A percentile compares a stretch with the other conserved stretches of the same genome.
These are phyloP conservation scores for Vesta saturnalis DNA, from an alignment of 2,888 invertebrate species.

Conservation along the genomic window DNA sequence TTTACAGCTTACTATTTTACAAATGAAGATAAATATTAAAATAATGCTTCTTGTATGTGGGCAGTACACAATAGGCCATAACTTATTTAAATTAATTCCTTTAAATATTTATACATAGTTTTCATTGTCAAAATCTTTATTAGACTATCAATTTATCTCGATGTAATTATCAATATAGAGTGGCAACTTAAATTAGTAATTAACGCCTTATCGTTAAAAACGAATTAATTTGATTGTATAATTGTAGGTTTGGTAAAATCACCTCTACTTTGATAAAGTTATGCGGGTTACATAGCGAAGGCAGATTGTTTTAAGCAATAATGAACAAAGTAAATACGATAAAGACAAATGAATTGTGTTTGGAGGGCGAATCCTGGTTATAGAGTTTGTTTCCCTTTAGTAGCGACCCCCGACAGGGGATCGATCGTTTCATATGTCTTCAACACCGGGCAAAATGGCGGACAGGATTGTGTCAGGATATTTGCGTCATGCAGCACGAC, in stretches of 20 bases:
- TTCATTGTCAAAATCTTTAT: neutral
- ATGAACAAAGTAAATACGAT: slow-evolving; percentile 44
- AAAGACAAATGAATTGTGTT: slow-evolving; percentile 55
- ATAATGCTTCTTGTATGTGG: neutral
- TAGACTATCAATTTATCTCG: neutral
- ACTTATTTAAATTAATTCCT: slow-evolving; percentile 5
- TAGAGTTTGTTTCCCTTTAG: slow-evolving; percentile 53
- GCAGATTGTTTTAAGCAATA: slow-evolving; percentile 44
- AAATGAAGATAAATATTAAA: slow-evolving; percentile 14
- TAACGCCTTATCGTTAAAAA: too few species aligned
- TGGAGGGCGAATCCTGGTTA: slow-evolving; percentile 45
- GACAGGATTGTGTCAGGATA: slow-evolving; percentile 45
- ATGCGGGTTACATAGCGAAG: slow-evolving; percentile 16
- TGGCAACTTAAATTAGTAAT: too few species aligned
- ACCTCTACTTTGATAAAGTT: too few species aligned
- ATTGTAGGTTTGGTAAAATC: neutral
- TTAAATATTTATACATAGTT: neutral
- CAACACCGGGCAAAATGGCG: slow-evolving; percentile 61
- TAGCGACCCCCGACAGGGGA: slow-evolving; percentile 49
- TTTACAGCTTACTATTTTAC: slow-evolving; percentile 14
- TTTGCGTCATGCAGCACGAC: slow-evolving; percentile 43
- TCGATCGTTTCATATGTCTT: slow-evolving; percentile 60
- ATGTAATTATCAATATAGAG: too few species aligned
- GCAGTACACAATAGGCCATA: neutral
- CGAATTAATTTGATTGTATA: too few species aligned